Evolutionary conservation across 2,797 vertebrate species (phyloP).

Genomic region (Squalus acanthias): DNA sequence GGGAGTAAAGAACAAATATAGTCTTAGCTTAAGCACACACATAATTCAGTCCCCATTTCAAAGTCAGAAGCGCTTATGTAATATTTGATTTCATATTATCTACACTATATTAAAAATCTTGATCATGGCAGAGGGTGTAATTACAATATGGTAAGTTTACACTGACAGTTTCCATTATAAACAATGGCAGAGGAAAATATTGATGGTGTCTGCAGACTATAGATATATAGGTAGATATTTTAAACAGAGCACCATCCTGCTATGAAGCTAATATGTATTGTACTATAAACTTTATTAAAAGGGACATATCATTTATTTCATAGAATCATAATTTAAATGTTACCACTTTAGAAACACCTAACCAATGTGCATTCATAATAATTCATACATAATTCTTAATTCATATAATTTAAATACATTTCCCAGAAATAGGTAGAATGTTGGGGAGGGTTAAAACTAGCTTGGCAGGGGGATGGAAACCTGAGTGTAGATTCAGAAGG

Average conservation of each 20-base stretch:
- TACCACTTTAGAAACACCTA: neutral
- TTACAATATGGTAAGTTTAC: neutral
- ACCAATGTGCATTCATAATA: neutral
- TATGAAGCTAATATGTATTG: neutral
- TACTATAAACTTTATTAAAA: neutral
- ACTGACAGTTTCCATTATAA: neutral
- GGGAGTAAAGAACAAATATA: too few relatives aligned
- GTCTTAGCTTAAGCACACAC: neutral
- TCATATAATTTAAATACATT: neutral
- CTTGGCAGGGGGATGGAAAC: too few relatives aligned
- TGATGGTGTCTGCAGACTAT: neutral
- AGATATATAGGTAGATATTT: neutral
- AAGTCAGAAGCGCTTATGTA: neutral
- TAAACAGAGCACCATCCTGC: neutral
- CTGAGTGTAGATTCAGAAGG: too few relatives aligned
- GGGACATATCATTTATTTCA: neutral
- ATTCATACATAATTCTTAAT: neutral
- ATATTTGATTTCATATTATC: neutral
- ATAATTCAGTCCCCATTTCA: neutral
- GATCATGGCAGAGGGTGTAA: neutral
- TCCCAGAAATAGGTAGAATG: too few relatives aligned
- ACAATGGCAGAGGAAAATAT: neutral
- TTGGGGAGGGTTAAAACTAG: too few relatives aligned
- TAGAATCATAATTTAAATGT: neutral
- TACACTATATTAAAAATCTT: neutral